phyloP scores from a whole-genome alignment of 1,140 invertebrate genomes.

The Ooceraea biroi region DNA sequence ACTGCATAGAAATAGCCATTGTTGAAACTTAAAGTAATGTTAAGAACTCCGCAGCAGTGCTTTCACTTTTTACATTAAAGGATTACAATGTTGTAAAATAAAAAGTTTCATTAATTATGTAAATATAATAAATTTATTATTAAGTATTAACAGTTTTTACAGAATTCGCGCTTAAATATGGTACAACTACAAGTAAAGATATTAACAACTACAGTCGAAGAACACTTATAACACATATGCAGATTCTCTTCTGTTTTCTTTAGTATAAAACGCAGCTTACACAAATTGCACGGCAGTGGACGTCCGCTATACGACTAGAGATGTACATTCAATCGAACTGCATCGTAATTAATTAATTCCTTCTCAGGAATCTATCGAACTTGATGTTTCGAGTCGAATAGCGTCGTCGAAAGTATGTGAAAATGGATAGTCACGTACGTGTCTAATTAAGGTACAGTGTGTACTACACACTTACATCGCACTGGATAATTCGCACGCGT shows the following conservation, averaged over 20 bases:
- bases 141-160: constrained; percentile 83
- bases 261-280: constrained; percentile 39
- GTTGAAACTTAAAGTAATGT: no score
- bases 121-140: constrained; percentile 83
- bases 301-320: constrained; percentile 67
- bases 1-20: neutral
- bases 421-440: constrained; percentile 16
- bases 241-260: neutral
- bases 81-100: no score
- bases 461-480: neutral
- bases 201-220: constrained; percentile 60
- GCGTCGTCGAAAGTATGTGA: constrained; percentile 16
- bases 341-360: neutral
- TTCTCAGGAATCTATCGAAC: constrained; percentile 9
- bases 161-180: constrained; percentile 81
- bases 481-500: neutral
- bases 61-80: no score
- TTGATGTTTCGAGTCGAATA: neutral
- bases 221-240: constrained; percentile 55
- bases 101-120: constrained; percentile 54
- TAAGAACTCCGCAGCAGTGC: no score
- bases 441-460: constrained; percentile 34
- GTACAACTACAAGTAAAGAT: constrained; percentile 79
- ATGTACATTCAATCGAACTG: constrained; percentile 67
- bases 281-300: constrained; percentile 26